Percentiles rank a stretch among this genome's conserved stretches.
Conservation (phyloP, 2,888 invertebrate species). For the Folsomia candida region DNA sequence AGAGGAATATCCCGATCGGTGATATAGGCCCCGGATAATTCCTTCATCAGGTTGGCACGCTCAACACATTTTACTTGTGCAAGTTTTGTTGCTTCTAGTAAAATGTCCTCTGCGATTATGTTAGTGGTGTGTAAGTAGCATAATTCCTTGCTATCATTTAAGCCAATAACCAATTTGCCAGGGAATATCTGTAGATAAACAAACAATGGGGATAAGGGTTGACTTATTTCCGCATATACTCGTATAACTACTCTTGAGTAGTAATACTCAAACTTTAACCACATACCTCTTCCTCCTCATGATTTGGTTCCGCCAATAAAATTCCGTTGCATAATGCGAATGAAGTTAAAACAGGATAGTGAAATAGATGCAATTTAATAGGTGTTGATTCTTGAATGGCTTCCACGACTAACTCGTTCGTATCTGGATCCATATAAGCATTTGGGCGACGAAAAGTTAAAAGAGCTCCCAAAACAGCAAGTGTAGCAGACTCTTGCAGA, state of each 20-base stretch:
- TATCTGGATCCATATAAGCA: constrained; percentile 42
- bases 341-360: constrained; percentile 43
- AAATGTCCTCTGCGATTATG: constrained; percentile 34
- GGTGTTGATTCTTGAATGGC: constrained; percentile 42
- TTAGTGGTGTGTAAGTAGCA: constrained; percentile 45
- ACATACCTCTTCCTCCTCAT: constrained; percentile 43
- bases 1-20: constrained; percentile 25
- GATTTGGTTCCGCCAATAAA: constrained; percentile 41
- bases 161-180: constrained; percentile 44
- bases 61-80: constrained; percentile 43
- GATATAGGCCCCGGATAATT: constrained; percentile 24
- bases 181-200: constrained; percentile 48
- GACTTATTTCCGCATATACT: no score
- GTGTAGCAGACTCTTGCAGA: constrained; percentile 43
- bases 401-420: constrained; percentile 38
- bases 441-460: constrained; percentile 45
- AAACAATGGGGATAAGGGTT: no score
- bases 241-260: no score
- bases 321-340: constrained; percentile 39
- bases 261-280: no score
- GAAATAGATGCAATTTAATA: constrained; percentile 42
- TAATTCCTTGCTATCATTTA: constrained; percentile 47
- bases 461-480: constrained; percentile 45
- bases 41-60: constrained; percentile 39
- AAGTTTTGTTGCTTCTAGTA: constrained; percentile 37